Conservation (phyloP, 1,140 invertebrate genomes). For the Araneus ventricosus region DNA sequence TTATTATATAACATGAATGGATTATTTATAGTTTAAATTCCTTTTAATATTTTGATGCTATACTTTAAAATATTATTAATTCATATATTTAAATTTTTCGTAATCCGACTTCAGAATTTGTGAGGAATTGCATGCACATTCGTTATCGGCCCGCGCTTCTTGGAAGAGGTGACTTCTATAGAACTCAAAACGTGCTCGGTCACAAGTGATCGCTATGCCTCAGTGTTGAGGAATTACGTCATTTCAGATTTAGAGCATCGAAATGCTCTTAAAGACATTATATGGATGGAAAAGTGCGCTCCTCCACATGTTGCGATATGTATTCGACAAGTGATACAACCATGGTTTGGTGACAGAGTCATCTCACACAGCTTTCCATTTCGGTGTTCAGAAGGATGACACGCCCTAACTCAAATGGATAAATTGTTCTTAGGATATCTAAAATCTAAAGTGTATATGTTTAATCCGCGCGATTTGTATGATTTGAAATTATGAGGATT, state of each 20-base stretch:
- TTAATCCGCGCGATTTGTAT: background rate
- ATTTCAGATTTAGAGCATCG: background rate
- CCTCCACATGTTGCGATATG: background rate
- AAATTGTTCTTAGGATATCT: background rate
- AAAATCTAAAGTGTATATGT: background rate
- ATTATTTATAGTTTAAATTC: too few relatives aligned
- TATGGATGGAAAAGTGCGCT: background rate
- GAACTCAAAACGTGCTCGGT: background rate
- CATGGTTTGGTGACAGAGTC: background rate
- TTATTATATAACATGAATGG: too few relatives aligned
- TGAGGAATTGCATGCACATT: background rate
- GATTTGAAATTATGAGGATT: too few relatives aligned
- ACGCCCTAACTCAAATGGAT: background rate
- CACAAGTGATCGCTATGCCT: background rate
- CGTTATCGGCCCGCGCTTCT: background rate
- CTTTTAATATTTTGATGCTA: too few relatives aligned
- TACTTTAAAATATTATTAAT: too few relatives aligned
- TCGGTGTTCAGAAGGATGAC: background rate
- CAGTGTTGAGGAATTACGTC: background rate
- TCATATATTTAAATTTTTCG: too few relatives aligned
- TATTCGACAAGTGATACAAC: background rate
- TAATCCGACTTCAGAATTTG: too few relatives aligned
- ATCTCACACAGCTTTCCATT: background rate
- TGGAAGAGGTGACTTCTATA: background rate
- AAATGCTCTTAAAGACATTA: background rate